Conservation (phyloP, 2,888 invertebrate genomes). For the Eilema depressum region DNA sequence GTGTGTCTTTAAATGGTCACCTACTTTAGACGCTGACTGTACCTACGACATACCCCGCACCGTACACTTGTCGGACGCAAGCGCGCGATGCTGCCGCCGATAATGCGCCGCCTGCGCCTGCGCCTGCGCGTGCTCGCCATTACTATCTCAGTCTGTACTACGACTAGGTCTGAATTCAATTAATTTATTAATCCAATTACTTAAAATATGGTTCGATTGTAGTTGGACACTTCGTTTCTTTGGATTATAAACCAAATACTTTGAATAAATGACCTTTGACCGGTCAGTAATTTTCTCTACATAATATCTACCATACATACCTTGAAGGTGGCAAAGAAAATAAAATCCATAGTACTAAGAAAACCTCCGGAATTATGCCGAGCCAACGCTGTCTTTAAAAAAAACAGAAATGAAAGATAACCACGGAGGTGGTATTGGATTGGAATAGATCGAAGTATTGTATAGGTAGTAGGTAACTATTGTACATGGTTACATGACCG, state of each 20-base stretch:
- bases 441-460: no score
- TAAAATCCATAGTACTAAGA: background rate
- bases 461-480: background rate
- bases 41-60: background rate
- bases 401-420: no score
- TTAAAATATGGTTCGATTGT: background rate
- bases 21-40: no score
- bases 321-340: background rate
- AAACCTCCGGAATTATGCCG: no score
- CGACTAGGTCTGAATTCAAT: background rate
- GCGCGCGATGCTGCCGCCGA: background rate
- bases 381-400: no score
- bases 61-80: background rate
- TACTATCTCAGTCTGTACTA: background rate
- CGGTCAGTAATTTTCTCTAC: background rate
- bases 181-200: background rate
- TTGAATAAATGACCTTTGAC: background rate
- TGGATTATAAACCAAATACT: background rate
- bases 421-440: no score
- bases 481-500: background rate
- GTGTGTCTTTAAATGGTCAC: no score
- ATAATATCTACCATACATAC: background rate
- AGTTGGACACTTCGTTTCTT: background rate
- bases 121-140: constrained; percentile 1
- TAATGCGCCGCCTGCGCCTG: background rate